Base-by-base conservation (phyloP, 2,888 invertebrate genomes). In the Blastobasis lacticolella region DNA sequence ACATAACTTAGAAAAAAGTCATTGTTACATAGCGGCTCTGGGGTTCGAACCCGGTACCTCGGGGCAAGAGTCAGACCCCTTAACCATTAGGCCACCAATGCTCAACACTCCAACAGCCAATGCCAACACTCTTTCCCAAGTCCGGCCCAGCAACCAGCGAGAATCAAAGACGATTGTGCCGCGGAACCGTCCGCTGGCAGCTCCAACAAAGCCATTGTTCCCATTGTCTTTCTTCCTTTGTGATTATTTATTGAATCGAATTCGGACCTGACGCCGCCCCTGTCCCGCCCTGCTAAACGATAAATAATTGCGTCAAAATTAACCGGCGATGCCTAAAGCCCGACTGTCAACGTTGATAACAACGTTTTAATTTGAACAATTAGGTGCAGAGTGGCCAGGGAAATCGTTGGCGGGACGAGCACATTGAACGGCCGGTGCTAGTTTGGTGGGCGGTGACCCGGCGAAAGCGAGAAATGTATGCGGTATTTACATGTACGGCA, bases 151-250 rank as follows among this genome's bases (percentile, higher is more conserved):
- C 23, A 23, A 23, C 44, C 50, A 40, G 41, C 37, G 8, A 46
- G 49, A 52, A 52, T 50, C 52, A 51, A 54, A 54, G 52, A 50
- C 53, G 51, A 48, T 54, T 52, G 51, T 51, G 56, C 38, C 55
- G 57, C 53, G 49, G 53, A 54, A 54, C 58, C 67, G 69, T 69
- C 68, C 63, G 67, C 55, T 49, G 53, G 52, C 8, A 37, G 49
- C 47, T 58, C 57, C 56, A 62, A 70, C 73, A 69, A 71, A 61
- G 59, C 62, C 64, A 64, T 67, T 71, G 68, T 68, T 64, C 55
- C 61, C 71, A 70, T 79, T 78, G 78, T 78, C 70, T 71, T 65
- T 59, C 58, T 60, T 64, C 72, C 75, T 74, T 78, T 78, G 74
- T 75, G 69, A 66, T 67, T 78, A 75, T 79, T 76, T 78, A 78